phyloP scores from a whole-genome alignment of 2,797 vertebrate genomes.

The Sorex maritimensis region DNA sequence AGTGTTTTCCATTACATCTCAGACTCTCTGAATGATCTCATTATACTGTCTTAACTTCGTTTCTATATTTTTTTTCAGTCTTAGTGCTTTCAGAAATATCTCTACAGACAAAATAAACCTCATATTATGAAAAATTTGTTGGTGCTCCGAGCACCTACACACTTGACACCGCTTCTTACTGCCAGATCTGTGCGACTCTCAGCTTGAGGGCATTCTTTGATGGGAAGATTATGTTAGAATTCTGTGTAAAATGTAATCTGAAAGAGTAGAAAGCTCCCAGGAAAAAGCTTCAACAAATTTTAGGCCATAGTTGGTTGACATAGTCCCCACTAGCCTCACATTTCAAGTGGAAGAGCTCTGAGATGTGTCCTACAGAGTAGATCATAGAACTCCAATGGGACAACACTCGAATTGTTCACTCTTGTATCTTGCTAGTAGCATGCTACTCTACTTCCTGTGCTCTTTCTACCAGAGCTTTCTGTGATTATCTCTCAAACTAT shows the following conservation, averaged over 20 bases:
- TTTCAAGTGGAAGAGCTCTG: not conserved
- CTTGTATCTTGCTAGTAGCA: not conserved
- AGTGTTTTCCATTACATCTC: not conserved
- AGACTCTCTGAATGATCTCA: slow-evolving; percentile 18
- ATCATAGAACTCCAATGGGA: too few relatives aligned
- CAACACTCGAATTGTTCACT: not conserved
- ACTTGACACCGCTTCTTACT: not conserved
- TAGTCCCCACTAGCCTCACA: not conserved
- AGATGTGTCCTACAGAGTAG: not conserved
- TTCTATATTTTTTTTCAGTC: not conserved
- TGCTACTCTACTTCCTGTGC: not conserved
- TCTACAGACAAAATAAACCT: not conserved
- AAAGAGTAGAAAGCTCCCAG: not conserved
- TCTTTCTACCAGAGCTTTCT: not conserved
- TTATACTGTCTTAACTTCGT: not conserved
- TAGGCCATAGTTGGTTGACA: not conserved
- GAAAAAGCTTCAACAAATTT: not conserved
- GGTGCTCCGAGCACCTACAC: not conserved
- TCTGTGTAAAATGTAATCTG: not conserved
- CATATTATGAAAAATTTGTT: not conserved
- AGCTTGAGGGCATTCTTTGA: not conserved
- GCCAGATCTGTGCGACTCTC: not conserved
- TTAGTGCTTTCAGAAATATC: not conserved
- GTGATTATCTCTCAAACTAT: not conserved
- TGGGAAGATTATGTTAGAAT: not conserved